Evolutionary conservation across 2,113 vertebrate genomes (phyloP).

Genomic region (Delphinus delphis): DNA sequence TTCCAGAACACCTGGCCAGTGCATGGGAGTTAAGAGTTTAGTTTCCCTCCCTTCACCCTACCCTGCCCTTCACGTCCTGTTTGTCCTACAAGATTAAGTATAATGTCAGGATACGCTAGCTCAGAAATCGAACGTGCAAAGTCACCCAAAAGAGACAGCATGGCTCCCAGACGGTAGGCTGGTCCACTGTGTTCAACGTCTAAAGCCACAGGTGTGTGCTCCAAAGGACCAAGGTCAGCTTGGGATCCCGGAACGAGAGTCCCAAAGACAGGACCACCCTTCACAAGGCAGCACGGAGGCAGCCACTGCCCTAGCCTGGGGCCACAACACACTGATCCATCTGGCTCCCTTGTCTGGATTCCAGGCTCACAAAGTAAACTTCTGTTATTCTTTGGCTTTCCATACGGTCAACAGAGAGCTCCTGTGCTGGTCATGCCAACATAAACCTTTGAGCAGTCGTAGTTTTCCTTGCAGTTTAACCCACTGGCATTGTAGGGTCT

Average conservation of each 20-base stretch:
- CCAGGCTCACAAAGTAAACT: not conserved
- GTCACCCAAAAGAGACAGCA: not conserved
- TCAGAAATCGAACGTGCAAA: not conserved
- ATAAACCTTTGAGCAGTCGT: not conserved
- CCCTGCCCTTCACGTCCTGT: not conserved
- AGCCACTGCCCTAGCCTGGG: not conserved
- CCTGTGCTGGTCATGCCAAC: not conserved
- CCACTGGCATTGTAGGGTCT: not conserved
- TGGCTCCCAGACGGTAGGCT: not conserved
- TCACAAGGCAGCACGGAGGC: fast-evolving
- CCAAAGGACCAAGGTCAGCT: not conserved
- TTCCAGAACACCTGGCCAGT: not conserved
- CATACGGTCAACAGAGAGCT: not conserved
- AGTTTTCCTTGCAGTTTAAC: not conserved
- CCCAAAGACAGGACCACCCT: not conserved
- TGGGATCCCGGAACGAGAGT: not conserved
- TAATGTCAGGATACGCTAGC: not conserved
- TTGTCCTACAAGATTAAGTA: not conserved
- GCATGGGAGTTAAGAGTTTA: fast-evolving
- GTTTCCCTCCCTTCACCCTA: not conserved
- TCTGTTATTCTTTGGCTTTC: not conserved
- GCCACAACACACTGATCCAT: not conserved
- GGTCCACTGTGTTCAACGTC: too few species aligned
- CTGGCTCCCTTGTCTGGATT: not conserved
- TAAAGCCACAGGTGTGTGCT: not conserved